Percentiles rank a stretch among this genome's conserved stretches.
phyloP scores from a whole-genome alignment of 2,888 invertebrate genomes.

The Stenotaenia linearis region DNA sequence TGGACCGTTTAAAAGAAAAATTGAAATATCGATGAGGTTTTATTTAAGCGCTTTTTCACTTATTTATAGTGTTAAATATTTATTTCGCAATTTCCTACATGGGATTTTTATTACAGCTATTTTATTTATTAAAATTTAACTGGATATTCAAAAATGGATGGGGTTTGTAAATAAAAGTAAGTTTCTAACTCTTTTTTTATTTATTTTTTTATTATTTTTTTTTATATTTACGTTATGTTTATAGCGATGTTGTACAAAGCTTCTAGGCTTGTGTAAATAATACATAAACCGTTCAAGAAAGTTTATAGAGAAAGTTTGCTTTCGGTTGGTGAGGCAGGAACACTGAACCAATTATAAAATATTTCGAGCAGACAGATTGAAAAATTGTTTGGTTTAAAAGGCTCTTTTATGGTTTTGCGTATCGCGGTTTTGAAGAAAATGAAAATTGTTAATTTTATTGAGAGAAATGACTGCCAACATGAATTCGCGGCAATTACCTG shows the following conservation, averaged over 20 bases:
- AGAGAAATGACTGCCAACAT: too few relatives aligned
- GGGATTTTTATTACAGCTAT: background rate
- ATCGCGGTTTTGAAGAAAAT: too few relatives aligned
- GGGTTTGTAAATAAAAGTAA: too few relatives aligned
- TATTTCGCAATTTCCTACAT: background rate
- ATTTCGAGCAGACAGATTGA: too few relatives aligned
- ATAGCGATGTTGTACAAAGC: background rate
- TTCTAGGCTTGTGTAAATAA: background rate
- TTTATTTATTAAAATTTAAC: background rate
- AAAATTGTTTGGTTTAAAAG: too few relatives aligned
- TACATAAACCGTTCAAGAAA: background rate
- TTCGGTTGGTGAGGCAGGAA: too few relatives aligned
- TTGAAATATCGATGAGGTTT: background rate
- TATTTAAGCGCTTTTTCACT: background rate
- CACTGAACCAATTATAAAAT: too few relatives aligned
- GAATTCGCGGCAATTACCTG: too few relatives aligned
- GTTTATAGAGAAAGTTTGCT: background rate
- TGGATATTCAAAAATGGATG: background rate
- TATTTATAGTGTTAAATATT: background rate
- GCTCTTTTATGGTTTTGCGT: too few relatives aligned
- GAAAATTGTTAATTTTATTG: too few relatives aligned
- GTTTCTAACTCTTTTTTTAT: too few relatives aligned
- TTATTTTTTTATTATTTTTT: too few relatives aligned
- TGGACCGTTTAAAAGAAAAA: background rate
- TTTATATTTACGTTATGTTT: background rate